Evolutionary conservation across 2,113 vertebrate species (phyloP), one percentile per base, ranked within the genome.

Genomic region (Geococcyx californianus): DNA sequence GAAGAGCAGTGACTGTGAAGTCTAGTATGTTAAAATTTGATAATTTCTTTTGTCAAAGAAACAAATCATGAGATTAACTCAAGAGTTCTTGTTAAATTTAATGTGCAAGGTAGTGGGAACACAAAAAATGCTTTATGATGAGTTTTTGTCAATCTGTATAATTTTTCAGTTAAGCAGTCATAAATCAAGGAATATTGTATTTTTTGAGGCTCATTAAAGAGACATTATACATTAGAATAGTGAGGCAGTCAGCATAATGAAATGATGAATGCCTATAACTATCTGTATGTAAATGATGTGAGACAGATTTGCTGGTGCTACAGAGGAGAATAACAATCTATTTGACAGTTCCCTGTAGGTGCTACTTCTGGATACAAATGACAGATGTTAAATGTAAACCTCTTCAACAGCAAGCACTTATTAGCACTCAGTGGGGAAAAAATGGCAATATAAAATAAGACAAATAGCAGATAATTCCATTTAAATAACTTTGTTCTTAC

Each of bases 141-240:
- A 81, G 79, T 94, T 97, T 97, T 98, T 95, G 86, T 96, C 97
- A 98, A 97, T 98, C 97, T 98, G 98, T 98, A 98, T 98, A 98
- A 98, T 98, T 98, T 98, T 98, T 98, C 98, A 98, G 97, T 98
- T 98, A 98, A 97, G 97, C 97, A 96, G 96, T 94, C 94, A 98
- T 98, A 98, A 98, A 98, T 98, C 98, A 98, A 98, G 96, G 97
- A 98, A 98, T 98, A 98, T 96, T 98, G 97, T 98, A 98, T 98
- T 98, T 97, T 98, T 97, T 97, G 97, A 98, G 98, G 97, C 98
- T 98, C 97, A 98, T 98, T 98, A 98, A 98, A 98, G 98, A 98
- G 97, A 96, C 97, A 98, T 98, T 98, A 98, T 96, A 96, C 90
- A 97, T 97, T 96, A 97, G 97, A 98, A 97, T 96, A 96, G 96